phyloP scores from a whole-genome alignment of 2,888 invertebrate genomes.

The Apomyelois bistriatella region DNA sequence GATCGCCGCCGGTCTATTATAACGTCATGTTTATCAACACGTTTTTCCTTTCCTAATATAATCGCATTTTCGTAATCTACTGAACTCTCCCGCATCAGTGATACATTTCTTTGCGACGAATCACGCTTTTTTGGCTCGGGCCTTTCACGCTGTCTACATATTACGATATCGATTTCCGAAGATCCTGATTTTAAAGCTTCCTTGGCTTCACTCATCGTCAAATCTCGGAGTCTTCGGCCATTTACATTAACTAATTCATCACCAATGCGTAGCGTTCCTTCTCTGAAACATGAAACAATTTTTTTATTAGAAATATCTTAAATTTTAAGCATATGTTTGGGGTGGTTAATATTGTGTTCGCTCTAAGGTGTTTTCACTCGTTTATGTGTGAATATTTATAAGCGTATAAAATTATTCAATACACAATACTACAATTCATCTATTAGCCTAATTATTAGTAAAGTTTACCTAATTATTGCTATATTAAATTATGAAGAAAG shows the following conservation, averaged over 20 bases:
- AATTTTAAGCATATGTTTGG: too few relatives aligned
- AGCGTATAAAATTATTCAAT: too few relatives aligned
- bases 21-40: constrained; percentile 74
- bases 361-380: too few relatives aligned
- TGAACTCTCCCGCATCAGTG: constrained; percentile 82
- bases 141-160: constrained; percentile 76
- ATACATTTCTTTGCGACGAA: constrained; percentile 38
- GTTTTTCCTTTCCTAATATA: constrained; percentile 74
- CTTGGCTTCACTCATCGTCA: constrained; percentile 83
- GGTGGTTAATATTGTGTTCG: too few relatives aligned
- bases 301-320: not conserved
- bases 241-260: constrained; percentile 88
- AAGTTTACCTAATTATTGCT: too few relatives aligned
- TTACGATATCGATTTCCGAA: constrained; percentile 83
- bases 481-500: too few relatives aligned
- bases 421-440: too few relatives aligned
- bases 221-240: constrained; percentile 83
- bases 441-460: too few relatives aligned
- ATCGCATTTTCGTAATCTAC: constrained; percentile 85
- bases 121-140: constrained; percentile 43
- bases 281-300: constrained; percentile 55
- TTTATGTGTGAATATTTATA: too few relatives aligned
- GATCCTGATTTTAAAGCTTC: constrained; percentile 82
- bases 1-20: constrained; percentile 85
- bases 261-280: constrained; percentile 83